Evolutionary conservation across 2,888 invertebrate species (phyloP).

Genomic region (Griposia aprilina): DNA sequence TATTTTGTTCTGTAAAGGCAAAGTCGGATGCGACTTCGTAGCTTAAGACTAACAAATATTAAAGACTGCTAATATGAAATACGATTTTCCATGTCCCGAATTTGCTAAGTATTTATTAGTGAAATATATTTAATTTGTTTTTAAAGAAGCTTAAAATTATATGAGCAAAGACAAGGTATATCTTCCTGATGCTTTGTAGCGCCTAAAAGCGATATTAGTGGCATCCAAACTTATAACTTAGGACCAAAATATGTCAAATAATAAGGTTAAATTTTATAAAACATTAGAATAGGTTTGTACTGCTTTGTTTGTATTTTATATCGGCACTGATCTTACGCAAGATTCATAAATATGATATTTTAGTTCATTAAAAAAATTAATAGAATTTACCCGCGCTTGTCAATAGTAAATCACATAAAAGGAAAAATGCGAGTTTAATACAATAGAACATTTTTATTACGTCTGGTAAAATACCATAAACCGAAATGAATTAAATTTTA

Average conservation of each 20-base stretch:
- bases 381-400: constrained; percentile 22
- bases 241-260: constrained; percentile 56
- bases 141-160: neutral
- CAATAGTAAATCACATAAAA: neutral
- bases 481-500: neutral
- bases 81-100: constrained; percentile 44
- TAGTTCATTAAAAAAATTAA: constrained; percentile 12
- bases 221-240: constrained; percentile 46
- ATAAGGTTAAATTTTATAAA: constrained; percentile 23
- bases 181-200: constrained; percentile 36
- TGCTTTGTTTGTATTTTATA: constrained; percentile 54
- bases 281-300: constrained; percentile 48
- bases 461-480: neutral
- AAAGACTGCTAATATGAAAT: constrained; percentile 52
- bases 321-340: constrained; percentile 48
- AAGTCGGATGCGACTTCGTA: constrained; percentile 32
- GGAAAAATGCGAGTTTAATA: neutral
- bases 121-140: neutral
- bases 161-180: neutral
- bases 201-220: constrained; percentile 38
- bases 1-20: constrained; percentile 9
- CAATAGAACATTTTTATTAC: neutral
- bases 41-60: constrained; percentile 32
- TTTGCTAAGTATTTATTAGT: constrained; percentile 32
- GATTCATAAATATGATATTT: neutral